Percentiles rank a stretch among this genome's conserved stretches.
Conservation (phyloP, 2,797 vertebrate genomes). For the Acomys russatus region DNA sequence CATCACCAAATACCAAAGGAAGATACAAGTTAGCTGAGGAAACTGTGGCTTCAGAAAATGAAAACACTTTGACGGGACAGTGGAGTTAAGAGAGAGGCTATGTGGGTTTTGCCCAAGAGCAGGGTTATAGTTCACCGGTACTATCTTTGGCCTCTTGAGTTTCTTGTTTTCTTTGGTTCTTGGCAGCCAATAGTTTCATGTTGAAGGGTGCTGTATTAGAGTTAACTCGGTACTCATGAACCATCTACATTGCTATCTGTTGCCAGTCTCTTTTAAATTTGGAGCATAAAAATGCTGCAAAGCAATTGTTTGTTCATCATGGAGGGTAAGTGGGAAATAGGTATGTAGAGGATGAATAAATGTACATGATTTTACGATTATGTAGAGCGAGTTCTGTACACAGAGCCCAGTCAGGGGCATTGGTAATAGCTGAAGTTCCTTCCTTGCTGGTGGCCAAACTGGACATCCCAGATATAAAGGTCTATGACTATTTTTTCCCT, state of each 20-base stretch:
- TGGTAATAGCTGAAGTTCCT: background rate
- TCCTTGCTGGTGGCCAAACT: background rate
- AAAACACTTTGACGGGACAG: background rate
- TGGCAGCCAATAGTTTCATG: background rate
- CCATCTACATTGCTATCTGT: background rate
- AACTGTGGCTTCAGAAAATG: background rate
- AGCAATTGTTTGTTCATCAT: background rate
- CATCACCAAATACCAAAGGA: background rate
- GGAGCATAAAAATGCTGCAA: constrained; percentile 2
- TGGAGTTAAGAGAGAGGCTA: background rate
- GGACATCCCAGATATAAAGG: background rate
- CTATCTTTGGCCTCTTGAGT: background rate
- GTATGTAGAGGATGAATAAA: background rate
- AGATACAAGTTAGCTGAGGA: background rate
- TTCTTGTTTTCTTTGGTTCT: constrained; percentile 12
- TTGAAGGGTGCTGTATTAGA: background rate
- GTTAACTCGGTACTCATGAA: constrained; percentile 20
- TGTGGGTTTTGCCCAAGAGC: background rate
- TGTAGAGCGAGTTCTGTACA: background rate
- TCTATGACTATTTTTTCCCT: background rate
- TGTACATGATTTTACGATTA: background rate
- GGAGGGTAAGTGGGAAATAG: background rate
- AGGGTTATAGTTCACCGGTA: background rate
- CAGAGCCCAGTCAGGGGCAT: background rate
- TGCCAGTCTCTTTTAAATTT: background rate